These are phyloP conservation scores for Procapra przewalskii DNA, from an alignment of 2,113 vertebrate genomes.

Conservation along the genomic window DNA sequence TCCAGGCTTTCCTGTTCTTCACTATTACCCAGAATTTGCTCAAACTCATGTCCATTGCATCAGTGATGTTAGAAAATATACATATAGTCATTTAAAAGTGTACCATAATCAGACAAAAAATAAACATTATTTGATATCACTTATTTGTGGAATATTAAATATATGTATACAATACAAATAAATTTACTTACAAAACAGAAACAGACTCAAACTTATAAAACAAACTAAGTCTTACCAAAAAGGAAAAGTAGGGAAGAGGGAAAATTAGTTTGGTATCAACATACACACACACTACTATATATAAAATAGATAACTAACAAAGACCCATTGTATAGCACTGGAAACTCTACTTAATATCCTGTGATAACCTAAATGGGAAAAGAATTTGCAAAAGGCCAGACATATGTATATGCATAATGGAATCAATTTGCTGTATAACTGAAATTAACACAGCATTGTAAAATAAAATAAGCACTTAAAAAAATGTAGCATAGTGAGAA, in stretches of 20 bases:
- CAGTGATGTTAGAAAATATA: not conserved
- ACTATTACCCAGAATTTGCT: not conserved
- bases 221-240: not conserved
- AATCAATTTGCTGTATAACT: not conserved
- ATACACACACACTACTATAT: not conserved
- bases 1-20: not conserved
- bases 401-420: not conserved
- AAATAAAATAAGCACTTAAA: not conserved
- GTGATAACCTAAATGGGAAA: not conserved
- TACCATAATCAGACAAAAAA: not conserved
- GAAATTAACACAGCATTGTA: not conserved
- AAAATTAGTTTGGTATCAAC: not conserved
- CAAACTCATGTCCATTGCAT: not conserved
- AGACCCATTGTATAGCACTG: not conserved
- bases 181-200: not conserved
- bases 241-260: not conserved
- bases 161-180: not conserved
- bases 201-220: not conserved
- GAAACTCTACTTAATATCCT: not conserved
- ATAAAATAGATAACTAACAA: not conserved
- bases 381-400: not conserved
- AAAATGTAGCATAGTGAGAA: not conserved
- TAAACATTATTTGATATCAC: not conserved
- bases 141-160: no score
- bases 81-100: not conserved